Evolutionary conservation across 1,140 invertebrate species (phyloP), one percentile per base, ranked within the genome.

Genomic region (Ruditapes philippinarum): DNA sequence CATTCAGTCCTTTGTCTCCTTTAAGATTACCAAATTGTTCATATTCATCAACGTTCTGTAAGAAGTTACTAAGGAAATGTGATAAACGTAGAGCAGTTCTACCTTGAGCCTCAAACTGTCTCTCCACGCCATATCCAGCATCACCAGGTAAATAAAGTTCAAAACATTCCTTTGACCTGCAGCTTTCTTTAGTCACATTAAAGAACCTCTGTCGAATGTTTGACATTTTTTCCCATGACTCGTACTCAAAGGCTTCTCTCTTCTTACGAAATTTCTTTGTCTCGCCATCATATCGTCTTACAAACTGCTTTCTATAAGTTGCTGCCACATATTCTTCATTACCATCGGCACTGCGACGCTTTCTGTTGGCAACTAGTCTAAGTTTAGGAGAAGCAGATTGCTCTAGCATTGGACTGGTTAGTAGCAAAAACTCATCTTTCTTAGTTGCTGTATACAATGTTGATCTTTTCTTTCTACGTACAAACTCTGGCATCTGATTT

Each of bases 21-120:
- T 93, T 92, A 19, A 99, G 96, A 9, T 98, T 95, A 45, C 96
- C 99, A 96, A 99, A 99, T 40, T 99, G 98, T 96, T 99, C 99
- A 94, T 98, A 97, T 0, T 98, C 98, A 96, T 99, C 98, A 17
- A 98, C 98, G 70, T 99, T 97, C 97, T 99, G 99, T 88, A 99
- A 95, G 95, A 99, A 99, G 25, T 98, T 98, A 94, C 98, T 98
- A 74, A 99, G 97, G 94, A 99, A 99, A 95, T 99, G 99, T 0
- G 99, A 98, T 78, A 99, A 96, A 80, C 99, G 97, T 12, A 99
- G 96, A 0, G 99, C 99, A 97, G 99, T 99, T 95, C 98, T 98
- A 7, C 99, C 99, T 78, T 95, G 93, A 25, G 91, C 88, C 79
- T 95, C 94, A 85, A 94, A 95, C 65, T 93, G 91, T 54, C 82